A percentile compares a stretch with the other conserved stretches of the same genome.
Conservation (phyloP, 2,888 invertebrate species). For the Limnephilus rhombicus region DNA sequence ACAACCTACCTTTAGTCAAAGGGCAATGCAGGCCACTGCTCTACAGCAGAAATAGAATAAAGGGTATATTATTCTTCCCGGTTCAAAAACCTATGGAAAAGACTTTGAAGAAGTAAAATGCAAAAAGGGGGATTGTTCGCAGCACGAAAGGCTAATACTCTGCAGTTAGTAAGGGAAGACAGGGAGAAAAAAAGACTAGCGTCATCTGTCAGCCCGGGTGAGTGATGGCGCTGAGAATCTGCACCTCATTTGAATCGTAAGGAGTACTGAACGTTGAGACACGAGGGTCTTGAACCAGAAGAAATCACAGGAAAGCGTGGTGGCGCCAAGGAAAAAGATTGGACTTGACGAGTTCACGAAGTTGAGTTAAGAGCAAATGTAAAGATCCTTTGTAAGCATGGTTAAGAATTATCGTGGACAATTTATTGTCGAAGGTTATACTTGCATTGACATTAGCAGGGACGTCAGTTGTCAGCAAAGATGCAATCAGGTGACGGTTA, state of each 20-base stretch:
- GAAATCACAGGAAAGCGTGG: not conserved
- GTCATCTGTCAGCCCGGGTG: constrained; percentile 32
- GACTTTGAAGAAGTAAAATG: not conserved
- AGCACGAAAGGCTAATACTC: constrained; percentile 4
- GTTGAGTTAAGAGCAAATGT: not conserved
- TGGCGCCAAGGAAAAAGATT: not conserved
- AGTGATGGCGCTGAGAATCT: constrained; percentile 26
- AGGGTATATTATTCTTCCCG: not conserved
- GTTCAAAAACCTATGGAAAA: not conserved
- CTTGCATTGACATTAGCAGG: not conserved
- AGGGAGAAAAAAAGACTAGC: constrained; percentile 17
- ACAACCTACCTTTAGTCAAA: no score
- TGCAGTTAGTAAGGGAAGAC: constrained; percentile 17
- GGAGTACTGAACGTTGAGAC: not conserved
- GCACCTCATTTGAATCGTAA: constrained; percentile 28
- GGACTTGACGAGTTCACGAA: not conserved
- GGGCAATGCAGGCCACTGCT: not conserved
- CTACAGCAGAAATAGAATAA: not conserved
- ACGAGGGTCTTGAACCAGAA: not conserved
- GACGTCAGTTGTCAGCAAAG: constrained; percentile 13
- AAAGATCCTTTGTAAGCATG: not conserved
- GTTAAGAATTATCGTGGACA: not conserved
- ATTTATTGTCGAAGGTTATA: not conserved
- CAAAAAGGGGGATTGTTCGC: not conserved
- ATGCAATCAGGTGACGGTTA: constrained; percentile 10